Base-by-base conservation (phyloP, 1,140 invertebrate genomes). In the Oryzaephilus surinamensis region DNA sequence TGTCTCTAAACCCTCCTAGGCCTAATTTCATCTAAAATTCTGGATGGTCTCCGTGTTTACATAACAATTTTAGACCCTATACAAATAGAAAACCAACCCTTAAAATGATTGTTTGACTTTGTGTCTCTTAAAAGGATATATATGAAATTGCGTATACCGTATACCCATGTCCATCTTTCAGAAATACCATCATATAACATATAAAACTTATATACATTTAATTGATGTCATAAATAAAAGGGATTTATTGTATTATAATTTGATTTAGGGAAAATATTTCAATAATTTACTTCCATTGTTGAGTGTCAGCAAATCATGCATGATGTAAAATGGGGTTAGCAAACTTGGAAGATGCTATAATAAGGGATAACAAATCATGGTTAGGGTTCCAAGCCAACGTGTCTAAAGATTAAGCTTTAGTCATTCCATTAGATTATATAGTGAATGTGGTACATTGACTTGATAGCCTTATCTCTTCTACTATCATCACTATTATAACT, bases 1-100 rank as follows among this genome's bases (percentile, higher is more conserved):
- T 40, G 40, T 43, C 38, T 32, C n/a, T n/a, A n/a, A 36, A 41
- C 32, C 39, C 43, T 32, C 43, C 29, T 32, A 24, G 31, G 33
- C 33, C 43, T 49, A 49, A 49, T 49, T 49, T 42, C 39, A 45
- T 45, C 34, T 35, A 10, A 21, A 38, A 44, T 44, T 44, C 30
- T 11, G 24, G 42, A 37, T 35, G 30, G 26, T 35, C 23, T 43
- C 26, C 31, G 34, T 32, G 41, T 17, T 12, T 32, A 32, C 26
- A 43, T 32, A 38, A 32, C 35, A 41, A 33, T 35, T 41, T 35
- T 18, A 30, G 33, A 35, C 21, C 29, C n/a, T 26, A 30, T 36
- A 26, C 28, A 36, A 36, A 36, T 36, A 36, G 26, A 17, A 16
- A 17, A 36, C 14, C 33, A 26, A 23, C 33, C 28, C 33, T 36